These are phyloP conservation scores for Eucera pruinosa DNA, from an alignment of 2,888 invertebrate genomes.

Conservation along the genomic window DNA sequence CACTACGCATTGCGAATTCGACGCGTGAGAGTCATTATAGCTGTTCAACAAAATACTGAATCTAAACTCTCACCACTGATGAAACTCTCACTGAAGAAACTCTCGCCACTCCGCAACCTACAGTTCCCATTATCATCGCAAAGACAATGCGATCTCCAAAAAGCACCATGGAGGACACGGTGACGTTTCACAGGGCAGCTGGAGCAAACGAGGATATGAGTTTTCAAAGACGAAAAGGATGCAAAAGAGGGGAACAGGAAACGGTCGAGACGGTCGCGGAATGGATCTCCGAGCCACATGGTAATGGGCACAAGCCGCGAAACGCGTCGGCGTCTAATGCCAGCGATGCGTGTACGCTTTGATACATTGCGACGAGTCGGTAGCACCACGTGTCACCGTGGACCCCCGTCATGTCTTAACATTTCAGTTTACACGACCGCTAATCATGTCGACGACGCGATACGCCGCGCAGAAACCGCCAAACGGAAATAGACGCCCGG, in stretches of 20 bases:
- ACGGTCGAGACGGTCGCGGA: conserved; percentile 29
- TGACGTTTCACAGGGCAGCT: neutral
- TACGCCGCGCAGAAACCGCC: conserved; percentile 40
- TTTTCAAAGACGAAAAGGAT: neutral
- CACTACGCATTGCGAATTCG: no score
- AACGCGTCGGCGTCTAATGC: conserved; percentile 67
- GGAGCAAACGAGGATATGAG: neutral
- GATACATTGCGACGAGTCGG: conserved; percentile 79
- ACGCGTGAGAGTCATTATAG: no score
- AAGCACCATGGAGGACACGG: neutral
- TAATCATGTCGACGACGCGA: conserved; percentile 79
- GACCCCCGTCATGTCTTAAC: conserved; percentile 79
- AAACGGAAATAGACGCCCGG: conserved; percentile 59
- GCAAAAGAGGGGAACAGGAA: conserved; percentile 39
- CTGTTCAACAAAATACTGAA: no score
- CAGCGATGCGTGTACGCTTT: conserved; percentile 78
- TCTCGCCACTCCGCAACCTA: no score
- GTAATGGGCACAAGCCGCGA: conserved; percentile 27
- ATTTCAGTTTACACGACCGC: conserved; percentile 83
- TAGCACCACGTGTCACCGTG: conserved; percentile 77
- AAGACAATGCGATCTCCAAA: neutral
- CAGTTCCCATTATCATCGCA: no score
- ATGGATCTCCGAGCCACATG: conserved; percentile 4
- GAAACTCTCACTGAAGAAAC: no score
- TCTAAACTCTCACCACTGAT: no score